phyloP scores from a whole-genome alignment of 2,888 invertebrate genomes.

The Celastrina argiolus region DNA sequence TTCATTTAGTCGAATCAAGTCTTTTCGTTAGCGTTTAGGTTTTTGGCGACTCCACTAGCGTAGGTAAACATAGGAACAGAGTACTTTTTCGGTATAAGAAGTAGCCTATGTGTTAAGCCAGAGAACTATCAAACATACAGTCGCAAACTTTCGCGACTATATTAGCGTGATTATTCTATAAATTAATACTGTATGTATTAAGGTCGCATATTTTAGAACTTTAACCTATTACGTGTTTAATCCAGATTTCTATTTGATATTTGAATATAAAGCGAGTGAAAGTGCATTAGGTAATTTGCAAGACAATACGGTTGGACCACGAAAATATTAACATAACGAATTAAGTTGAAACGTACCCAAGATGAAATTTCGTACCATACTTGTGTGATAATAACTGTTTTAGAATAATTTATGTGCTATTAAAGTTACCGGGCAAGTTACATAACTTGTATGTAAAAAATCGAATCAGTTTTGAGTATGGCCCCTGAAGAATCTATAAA shows the following conservation, averaged over 20 bases:
- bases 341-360: neutral
- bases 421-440: neutral
- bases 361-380: conserved; percentile 12
- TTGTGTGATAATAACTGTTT: neutral
- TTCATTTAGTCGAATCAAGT: too few species aligned
- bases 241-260: neutral
- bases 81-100: too few species aligned
- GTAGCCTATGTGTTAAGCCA: too few species aligned
- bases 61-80: too few species aligned
- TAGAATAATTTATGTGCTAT: conserved; percentile 7
- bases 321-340: conserved; percentile 13
- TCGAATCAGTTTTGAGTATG: too few species aligned
- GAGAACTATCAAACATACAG: too few species aligned
- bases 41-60: too few species aligned
- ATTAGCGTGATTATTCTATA: too few species aligned
- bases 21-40: too few species aligned
- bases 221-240: neutral
- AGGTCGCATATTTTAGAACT: neutral
- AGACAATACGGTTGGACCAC: conserved; percentile 8
- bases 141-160: too few species aligned
- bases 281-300: conserved; percentile 1
- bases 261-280: conserved; percentile 15
- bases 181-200: neutral
- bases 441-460: neutral
- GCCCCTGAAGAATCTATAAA: too few species aligned